Conservation (phyloP, 2,113 vertebrate species). For the Neodontobutis hainanensis region DNA sequence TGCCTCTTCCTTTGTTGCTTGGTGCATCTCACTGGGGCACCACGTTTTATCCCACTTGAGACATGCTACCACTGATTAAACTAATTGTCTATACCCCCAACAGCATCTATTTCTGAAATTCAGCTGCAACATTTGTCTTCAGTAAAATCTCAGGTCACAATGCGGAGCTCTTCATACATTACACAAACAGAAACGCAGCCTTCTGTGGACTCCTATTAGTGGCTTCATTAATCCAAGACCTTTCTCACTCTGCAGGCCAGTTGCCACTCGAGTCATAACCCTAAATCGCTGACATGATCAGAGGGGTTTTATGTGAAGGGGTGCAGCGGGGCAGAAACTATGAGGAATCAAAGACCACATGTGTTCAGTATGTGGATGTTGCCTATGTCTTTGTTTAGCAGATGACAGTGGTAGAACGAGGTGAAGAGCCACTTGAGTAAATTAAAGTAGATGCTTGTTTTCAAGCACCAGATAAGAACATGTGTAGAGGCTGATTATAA, state of each 20-base stretch:
- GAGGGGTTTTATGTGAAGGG: constrained; percentile 54
- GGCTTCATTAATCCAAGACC: constrained; percentile 73
- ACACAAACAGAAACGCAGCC: constrained; percentile 64
- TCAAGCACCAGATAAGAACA: neutral
- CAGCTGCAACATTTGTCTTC: constrained; percentile 70
- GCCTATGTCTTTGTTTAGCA: constrained; percentile 25
- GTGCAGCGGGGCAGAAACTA: constrained; percentile 25
- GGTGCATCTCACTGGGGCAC: constrained; percentile 18
- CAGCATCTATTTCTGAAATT: constrained; percentile 26
- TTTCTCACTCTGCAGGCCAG: constrained; percentile 54
- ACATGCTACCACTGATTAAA: constrained; percentile 61
- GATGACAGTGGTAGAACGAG: constrained; percentile 3
- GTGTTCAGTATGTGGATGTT: neutral
- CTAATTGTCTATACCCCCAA: constrained; percentile 52
- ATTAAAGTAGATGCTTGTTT: neutral
- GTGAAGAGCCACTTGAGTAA: neutral
- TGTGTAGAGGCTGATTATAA: neutral
- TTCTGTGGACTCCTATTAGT: constrained; percentile 71
- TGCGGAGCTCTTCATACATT: constrained; percentile 55
- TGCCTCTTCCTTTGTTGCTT: constrained; percentile 41
- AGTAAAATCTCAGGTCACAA: constrained; percentile 65
- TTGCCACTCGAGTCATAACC: constrained; percentile 69
- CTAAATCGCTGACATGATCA: constrained; percentile 74
- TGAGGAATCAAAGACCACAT: constrained; percentile 32
- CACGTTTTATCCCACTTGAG: constrained; percentile 41